These are phyloP conservation scores for Verasper variegatus DNA, from an alignment of 2,113 vertebrate species.

Conservation along the genomic window DNA sequence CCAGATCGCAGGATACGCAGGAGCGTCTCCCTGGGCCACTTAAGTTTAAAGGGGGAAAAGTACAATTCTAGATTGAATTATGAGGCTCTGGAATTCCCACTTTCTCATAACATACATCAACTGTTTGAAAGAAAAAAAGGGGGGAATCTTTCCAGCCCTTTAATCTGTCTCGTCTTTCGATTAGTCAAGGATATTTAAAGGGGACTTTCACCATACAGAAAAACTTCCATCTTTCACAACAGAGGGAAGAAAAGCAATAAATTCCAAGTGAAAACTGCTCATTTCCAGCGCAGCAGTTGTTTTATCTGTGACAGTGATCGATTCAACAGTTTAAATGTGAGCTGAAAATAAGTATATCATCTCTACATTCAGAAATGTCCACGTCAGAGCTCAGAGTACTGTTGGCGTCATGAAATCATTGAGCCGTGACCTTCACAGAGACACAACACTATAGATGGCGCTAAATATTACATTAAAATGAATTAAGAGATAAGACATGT, in stretches of 20 bases:
- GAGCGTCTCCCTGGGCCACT: neutral
- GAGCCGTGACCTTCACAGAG: neutral
- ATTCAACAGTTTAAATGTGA: neutral
- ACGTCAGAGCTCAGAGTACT: neutral
- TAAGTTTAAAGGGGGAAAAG: neutral
- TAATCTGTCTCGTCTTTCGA: constrained; percentile 51
- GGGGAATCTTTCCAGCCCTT: constrained; percentile 21
- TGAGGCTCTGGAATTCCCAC: constrained; percentile 41
- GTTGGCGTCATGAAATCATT: neutral
- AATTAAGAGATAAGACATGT: neutral
- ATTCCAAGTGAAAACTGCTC: neutral
- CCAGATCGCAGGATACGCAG: neutral
- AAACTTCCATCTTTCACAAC: neutral
- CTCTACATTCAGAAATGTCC: neutral
- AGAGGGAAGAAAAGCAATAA: neutral
- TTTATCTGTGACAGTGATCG: constrained; percentile 17
- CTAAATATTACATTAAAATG: neutral
- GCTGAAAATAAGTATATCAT: neutral
- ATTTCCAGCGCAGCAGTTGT: constrained; percentile 4
- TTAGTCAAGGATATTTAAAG: constrained; percentile 29
- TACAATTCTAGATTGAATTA: constrained; percentile 23
- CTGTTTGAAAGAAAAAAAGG: constrained; percentile 26
- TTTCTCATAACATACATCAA: constrained; percentile 31
- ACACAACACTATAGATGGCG: neutral
- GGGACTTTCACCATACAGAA: constrained; percentile 19